These are phyloP conservation scores for Oxygymnocypris stewartii DNA, from an alignment of 2,113 vertebrate genomes.

Conservation along the genomic window DNA sequence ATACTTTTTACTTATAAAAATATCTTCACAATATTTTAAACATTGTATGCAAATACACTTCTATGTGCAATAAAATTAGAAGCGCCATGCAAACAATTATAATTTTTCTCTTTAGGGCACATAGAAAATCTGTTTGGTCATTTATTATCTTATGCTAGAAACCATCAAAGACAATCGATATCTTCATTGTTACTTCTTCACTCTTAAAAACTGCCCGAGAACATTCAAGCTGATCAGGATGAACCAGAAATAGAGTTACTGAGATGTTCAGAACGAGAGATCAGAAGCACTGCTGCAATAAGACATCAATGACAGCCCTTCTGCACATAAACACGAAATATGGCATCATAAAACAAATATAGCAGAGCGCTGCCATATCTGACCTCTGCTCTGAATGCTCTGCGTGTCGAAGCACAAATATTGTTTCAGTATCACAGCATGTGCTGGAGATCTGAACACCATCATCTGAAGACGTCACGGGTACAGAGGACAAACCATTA, in stretches of 20 bases:
- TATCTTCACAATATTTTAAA: too few relatives aligned
- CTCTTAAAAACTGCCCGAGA: neutral
- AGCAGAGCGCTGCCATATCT: neutral
- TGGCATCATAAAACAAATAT: slow-evolving; percentile 23
- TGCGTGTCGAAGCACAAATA: neutral
- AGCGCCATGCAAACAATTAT: too few relatives aligned
- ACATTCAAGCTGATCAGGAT: too few relatives aligned
- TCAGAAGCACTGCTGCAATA: neutral
- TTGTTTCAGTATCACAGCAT: neutral
- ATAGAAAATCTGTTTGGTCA: neutral
- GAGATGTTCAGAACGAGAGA: too few relatives aligned
- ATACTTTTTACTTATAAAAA: too few relatives aligned
- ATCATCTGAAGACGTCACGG: neutral
- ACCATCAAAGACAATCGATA: neutral
- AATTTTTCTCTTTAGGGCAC: too few relatives aligned
- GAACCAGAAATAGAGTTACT: too few relatives aligned
- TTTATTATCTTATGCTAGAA: neutral
- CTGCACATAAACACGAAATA: slow-evolving; percentile 21
- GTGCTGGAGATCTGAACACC: neutral
- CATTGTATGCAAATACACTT: neutral
- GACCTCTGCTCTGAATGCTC: neutral
- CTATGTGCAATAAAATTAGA: too few relatives aligned
- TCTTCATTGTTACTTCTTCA: neutral
- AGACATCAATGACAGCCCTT: neutral
- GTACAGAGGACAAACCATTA: too few relatives aligned